Percentiles rank a stretch among this genome's conserved stretches.
These are phyloP conservation scores for Gymnosoma rotundatum DNA, from an alignment of 2,888 invertebrate genomes.

Conservation along the genomic window DNA sequence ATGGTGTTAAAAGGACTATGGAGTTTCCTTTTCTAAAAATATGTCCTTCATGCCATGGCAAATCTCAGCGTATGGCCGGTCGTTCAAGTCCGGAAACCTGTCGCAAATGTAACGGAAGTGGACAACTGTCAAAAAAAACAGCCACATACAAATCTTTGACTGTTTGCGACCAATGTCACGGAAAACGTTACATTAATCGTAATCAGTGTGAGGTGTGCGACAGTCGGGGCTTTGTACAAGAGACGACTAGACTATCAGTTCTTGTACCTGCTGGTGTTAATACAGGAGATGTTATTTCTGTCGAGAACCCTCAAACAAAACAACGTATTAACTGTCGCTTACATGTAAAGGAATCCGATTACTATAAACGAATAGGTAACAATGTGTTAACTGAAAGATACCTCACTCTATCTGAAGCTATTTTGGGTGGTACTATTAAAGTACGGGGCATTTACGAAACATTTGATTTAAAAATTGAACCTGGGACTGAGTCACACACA, in stretches of 20 bases:
- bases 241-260: conserved; percentile 74
- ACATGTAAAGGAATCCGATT: conserved; percentile 75
- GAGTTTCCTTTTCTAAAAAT: conserved; percentile 75
- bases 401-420: conserved; percentile 78
- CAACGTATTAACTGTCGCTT: conserved; percentile 76
- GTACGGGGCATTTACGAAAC: conserved; percentile 78
- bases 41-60: conserved; percentile 78
- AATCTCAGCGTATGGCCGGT: conserved; percentile 74
- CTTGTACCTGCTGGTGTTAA: conserved; percentile 77
- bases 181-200: conserved; percentile 77
- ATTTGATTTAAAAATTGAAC: conserved; percentile 76
- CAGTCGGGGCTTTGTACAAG: conserved; percentile 76
- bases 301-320: conserved; percentile 77
- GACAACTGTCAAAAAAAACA: conserved; percentile 75
- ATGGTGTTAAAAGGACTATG: conserved; percentile 77
- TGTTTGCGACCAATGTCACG: conserved; percentile 77
- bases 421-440: conserved; percentile 78
- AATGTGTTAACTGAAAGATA: conserved; percentile 77
- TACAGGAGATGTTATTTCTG: conserved; percentile 76
- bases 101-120: conserved; percentile 79
- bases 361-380: conserved; percentile 78
- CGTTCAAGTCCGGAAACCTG: conserved; percentile 77
- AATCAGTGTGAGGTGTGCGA: conserved; percentile 77
- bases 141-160: conserved; percentile 72
- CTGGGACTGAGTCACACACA: conserved; percentile 79